Evolutionary conservation across 1,140 invertebrate species (phyloP).

Genomic region (Goniozus legneri): DNA sequence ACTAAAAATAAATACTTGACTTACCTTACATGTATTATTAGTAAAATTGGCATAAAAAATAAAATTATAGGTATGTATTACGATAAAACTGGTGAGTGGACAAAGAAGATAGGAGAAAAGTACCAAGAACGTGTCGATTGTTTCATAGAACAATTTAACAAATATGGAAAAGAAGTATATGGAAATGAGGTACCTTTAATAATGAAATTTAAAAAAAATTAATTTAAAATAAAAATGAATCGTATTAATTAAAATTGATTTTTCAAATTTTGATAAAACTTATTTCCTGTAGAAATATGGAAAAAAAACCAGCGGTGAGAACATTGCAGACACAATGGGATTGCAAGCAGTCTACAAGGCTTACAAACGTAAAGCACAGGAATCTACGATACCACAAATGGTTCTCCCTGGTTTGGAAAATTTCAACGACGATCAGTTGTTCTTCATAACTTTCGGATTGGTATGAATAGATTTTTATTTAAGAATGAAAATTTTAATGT

Average conservation of each 20-base stretch:
- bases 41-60: neutral
- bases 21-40: neutral
- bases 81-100: neutral
- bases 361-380: neutral
- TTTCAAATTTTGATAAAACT: neutral
- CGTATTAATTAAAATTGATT: neutral
- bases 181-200: neutral
- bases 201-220: neutral
- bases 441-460: conserved; percentile 3
- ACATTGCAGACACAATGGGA: conserved; percentile 9
- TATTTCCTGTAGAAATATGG: neutral
- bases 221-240: neutral
- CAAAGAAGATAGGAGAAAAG: neutral
- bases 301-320: neutral
- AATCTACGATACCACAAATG: neutral
- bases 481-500: neutral
- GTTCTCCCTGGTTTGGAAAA: conserved; percentile 5
- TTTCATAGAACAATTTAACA: conserved; percentile 1
- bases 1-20: neutral
- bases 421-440: conserved; percentile 9
- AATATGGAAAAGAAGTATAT: neutral
- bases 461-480: neutral
- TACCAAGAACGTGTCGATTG: neutral
- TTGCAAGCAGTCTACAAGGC: conserved; percentile 5
- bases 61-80: conserved; percentile 3